Conservation (phyloP, 2,797 vertebrate species). For the Myiotriccus ornatus region DNA sequence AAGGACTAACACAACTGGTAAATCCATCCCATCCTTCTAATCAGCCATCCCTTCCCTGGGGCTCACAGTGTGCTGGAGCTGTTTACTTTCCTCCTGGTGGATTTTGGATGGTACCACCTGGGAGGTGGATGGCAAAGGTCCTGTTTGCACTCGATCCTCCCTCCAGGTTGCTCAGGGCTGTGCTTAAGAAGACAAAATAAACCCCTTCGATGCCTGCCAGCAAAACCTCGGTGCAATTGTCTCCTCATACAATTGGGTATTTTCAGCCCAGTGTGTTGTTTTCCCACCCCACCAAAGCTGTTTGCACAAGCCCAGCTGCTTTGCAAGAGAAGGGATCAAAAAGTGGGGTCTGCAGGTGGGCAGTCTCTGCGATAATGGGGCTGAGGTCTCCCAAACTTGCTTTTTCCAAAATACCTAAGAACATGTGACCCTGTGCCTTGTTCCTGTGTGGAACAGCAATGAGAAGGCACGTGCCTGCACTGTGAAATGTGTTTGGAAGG, state of each 20-base stretch:
- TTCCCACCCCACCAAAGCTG: neutral
- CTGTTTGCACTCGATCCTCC: neutral
- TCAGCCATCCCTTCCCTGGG: neutral
- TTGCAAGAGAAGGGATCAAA: neutral
- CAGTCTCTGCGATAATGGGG: neutral
- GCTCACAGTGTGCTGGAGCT: neutral
- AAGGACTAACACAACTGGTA: neutral
- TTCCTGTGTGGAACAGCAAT: rapidly evolving
- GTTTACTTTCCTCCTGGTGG: neutral
- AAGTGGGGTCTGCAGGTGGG: neutral
- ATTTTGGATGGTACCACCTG: neutral
- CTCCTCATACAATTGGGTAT: neutral
- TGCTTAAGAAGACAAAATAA: neutral
- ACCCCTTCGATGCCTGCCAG: neutral
- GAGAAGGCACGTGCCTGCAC: rapidly evolving
- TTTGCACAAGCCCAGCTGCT: neutral
- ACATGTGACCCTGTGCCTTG: rapidly evolving
- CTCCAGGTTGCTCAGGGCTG: neutral
- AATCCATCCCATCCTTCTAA: neutral
- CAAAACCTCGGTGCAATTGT: neutral
- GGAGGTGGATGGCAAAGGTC: conserved; percentile 4
- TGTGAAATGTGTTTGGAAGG: neutral
- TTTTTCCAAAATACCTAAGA: neutral
- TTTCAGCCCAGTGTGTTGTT: neutral
- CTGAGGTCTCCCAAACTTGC: neutral